Evolutionary conservation across 2,888 invertebrate genomes (phyloP).

Genomic region (Drosophila buzzatii): DNA sequence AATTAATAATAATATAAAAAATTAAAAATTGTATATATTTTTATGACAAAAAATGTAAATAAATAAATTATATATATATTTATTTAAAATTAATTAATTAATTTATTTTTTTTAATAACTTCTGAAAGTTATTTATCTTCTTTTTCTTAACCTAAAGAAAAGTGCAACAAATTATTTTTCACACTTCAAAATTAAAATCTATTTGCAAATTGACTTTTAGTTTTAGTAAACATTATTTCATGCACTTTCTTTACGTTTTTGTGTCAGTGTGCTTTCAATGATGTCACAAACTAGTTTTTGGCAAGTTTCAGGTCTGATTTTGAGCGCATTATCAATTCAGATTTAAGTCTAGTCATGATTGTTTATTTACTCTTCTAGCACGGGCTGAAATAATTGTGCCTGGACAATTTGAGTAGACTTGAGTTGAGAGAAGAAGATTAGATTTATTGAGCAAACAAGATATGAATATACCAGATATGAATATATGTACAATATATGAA

Average conservation of each 20-base stretch:
- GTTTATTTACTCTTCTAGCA: slow-evolving; percentile 3
- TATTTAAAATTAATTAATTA: too few species aligned
- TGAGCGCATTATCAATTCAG: slow-evolving; percentile 17
- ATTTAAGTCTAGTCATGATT: slow-evolving; percentile 47
- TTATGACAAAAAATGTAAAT: too few species aligned
- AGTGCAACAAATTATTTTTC: too few species aligned
- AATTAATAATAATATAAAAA: too few species aligned
- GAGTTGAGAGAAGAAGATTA: neutral
- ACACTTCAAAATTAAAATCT: too few species aligned
- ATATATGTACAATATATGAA: neutral
- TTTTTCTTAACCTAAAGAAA: too few species aligned
- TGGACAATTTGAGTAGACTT: neutral
- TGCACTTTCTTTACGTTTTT: neutral
- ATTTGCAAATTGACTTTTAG: too few species aligned
- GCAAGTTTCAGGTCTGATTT: neutral
- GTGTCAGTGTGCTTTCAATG: slow-evolving; percentile 17
- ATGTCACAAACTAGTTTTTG: slow-evolving; percentile 25
- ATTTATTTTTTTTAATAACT: too few species aligned
- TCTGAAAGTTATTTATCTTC: too few species aligned
- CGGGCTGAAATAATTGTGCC: neutral
- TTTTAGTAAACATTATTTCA: too few species aligned
- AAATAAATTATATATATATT: too few species aligned
- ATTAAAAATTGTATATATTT: too few species aligned
- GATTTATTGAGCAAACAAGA: neutral
- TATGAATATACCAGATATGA: neutral